These are phyloP conservation scores for Benitochromis conjunctus DNA, from an alignment of 2,113 vertebrate genomes.

Conservation along the genomic window DNA sequence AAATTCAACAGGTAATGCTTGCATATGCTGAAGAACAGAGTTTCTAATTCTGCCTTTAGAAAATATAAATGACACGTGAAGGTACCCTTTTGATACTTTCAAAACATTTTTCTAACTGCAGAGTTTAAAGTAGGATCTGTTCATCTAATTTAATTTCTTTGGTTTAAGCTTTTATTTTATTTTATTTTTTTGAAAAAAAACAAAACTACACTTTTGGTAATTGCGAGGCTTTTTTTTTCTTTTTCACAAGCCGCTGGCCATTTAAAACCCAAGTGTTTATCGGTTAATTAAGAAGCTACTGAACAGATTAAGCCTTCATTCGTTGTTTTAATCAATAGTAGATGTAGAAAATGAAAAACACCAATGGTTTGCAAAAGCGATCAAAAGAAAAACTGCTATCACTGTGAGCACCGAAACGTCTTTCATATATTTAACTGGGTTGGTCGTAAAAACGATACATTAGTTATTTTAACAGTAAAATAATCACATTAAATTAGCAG, in stretches of 20 bases:
- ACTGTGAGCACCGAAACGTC: background rate
- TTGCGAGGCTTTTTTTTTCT: background rate
- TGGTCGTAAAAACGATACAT: background rate
- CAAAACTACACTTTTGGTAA: background rate
- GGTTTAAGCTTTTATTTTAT: background rate
- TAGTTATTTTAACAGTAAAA: background rate
- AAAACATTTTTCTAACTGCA: background rate
- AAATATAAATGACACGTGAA: background rate
- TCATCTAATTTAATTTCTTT: fast-evolving
- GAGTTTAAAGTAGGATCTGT: background rate
- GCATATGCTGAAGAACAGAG: background rate
- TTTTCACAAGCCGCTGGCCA: background rate
- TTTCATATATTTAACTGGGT: background rate
- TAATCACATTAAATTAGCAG: background rate
- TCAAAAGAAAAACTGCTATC: background rate
- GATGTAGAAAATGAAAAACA: background rate
- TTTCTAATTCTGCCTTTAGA: background rate
- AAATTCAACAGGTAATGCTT: background rate
- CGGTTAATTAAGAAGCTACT: background rate
- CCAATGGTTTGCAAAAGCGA: background rate
- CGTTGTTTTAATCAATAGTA: background rate
- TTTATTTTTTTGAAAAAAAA: background rate
- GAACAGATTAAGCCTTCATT: background rate
- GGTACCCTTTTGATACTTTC: background rate
- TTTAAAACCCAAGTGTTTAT: background rate